These are phyloP conservation scores for Cydia splendana DNA, from an alignment of 1,140 invertebrate genomes.

Conservation along the genomic window DNA sequence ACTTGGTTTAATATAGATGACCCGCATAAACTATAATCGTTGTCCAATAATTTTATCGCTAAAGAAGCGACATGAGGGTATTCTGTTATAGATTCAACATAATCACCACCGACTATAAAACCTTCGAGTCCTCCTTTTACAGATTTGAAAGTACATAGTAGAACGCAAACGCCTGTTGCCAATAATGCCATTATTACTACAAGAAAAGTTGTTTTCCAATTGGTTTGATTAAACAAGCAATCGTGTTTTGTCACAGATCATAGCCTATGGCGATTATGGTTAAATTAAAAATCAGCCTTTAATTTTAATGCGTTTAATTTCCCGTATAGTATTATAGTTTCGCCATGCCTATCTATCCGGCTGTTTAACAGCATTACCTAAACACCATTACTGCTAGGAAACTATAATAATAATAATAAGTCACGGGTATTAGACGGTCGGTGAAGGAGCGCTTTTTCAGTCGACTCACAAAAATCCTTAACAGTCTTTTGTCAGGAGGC, in stretches of 20 bases:
- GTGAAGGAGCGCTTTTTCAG: too few relatives aligned
- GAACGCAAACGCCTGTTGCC: not conserved
- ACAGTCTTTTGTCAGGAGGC: too few relatives aligned
- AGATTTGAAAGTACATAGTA: not conserved
- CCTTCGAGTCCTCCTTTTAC: not conserved
- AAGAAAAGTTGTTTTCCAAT: not conserved
- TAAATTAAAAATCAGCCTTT: too few relatives aligned
- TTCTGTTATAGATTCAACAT: slow-evolving; percentile 18
- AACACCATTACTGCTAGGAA: too few relatives aligned
- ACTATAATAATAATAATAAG: too few relatives aligned
- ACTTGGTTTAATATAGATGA: slow-evolving; percentile 37
- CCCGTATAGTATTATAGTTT: too few relatives aligned
- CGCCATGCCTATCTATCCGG: too few relatives aligned
- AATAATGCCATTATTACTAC: not conserved
- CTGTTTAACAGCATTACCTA: too few relatives aligned
- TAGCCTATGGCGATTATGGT: too few relatives aligned
- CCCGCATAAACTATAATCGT: slow-evolving; percentile 30
- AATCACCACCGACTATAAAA: not conserved
- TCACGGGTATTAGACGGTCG: too few relatives aligned
- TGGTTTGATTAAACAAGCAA: not conserved
- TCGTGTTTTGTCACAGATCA: not conserved
- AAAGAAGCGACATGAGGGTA: not conserved
- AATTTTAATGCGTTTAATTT: too few relatives aligned
- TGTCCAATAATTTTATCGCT: not conserved
- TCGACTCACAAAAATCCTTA: too few relatives aligned